phyloP scores from a whole-genome alignment of 2,888 invertebrate genomes.

The Cyclophora punctaria region DNA sequence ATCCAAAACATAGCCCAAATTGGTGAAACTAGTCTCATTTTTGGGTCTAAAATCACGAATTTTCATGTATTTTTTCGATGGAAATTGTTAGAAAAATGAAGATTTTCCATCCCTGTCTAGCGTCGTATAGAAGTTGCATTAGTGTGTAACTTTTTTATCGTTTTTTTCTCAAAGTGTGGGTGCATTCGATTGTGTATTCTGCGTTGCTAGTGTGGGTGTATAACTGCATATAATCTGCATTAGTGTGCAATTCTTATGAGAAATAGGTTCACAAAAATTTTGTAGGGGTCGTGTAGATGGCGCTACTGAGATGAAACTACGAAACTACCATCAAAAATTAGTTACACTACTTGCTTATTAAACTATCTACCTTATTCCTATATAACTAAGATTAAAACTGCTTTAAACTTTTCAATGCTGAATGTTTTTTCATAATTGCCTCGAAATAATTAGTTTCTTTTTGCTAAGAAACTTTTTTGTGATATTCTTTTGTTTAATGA shows the following conservation, averaged over 20 bases:
- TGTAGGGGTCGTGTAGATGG: constrained; percentile 68
- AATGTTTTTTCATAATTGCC: constrained; percentile 18
- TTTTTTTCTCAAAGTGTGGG: constrained; percentile 71
- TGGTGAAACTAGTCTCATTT: constrained; percentile 3
- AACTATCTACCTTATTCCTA: constrained; percentile 20
- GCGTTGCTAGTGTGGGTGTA: constrained; percentile 28
- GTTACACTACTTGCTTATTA: constrained; percentile 23
- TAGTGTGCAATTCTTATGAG: constrained; percentile 68
- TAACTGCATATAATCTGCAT: constrained; percentile 28
- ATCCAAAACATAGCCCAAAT: constrained; percentile 39
- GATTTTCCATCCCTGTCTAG: constrained; percentile 29
- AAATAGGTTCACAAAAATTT: constrained; percentile 72
- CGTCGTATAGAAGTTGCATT: constrained; percentile 31
- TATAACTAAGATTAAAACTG: constrained; percentile 18
- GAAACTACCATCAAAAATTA: constrained; percentile 48
- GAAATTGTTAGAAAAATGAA: no score
- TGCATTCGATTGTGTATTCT: constrained; percentile 65
- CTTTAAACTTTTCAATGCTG: neutral
- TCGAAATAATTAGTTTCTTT: constrained; percentile 19
- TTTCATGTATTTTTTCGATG: no score
- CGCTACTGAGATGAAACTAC: constrained; percentile 38
- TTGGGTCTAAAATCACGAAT: no score
- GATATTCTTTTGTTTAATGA: constrained; percentile 1
- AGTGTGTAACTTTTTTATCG: constrained; percentile 69
- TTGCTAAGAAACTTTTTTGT: constrained; percentile 10